A percentile compares a stretch with the other conserved stretches of the same genome.
Conservation (phyloP, 92 coral and sea anemone species). For the Palythoa caribaeorum region DNA sequence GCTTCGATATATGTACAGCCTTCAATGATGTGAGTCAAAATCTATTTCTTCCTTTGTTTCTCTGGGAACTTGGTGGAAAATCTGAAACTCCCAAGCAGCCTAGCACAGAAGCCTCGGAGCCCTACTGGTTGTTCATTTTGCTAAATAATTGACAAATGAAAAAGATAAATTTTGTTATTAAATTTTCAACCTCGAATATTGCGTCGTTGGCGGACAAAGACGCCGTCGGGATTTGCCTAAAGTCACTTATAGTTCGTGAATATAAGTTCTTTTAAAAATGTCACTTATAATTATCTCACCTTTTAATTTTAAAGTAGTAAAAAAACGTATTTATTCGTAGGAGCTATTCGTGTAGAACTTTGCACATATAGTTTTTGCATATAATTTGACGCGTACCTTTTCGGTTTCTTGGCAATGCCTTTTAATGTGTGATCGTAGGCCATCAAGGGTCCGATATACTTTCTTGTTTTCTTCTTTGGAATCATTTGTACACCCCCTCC, state of each 20-base stretch:
- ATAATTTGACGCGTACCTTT: background rate
- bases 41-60: background rate
- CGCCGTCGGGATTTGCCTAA: too few species aligned
- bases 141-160: background rate
- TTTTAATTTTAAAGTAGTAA: background rate
- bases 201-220: too few species aligned
- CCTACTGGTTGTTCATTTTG: background rate
- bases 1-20: too few species aligned
- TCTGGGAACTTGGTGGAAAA: background rate
- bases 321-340: background rate
- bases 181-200: too few species aligned
- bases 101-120: background rate
- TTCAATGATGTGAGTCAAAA: background rate
- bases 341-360: background rate
- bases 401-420: slow-evolving; percentile 11
- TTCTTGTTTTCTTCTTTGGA: background rate
- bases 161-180: background rate
- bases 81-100: background rate
- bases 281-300: too few species aligned
- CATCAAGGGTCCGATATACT: background rate
- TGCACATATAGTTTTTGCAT: background rate
- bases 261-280: too few species aligned
- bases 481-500: slow-evolving; percentile 8
- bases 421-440: background rate
- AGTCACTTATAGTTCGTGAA: too few species aligned